Evolutionary conservation across 2,797 vertebrate genomes (phyloP).

Genomic region (Perodicticus potto): DNA sequence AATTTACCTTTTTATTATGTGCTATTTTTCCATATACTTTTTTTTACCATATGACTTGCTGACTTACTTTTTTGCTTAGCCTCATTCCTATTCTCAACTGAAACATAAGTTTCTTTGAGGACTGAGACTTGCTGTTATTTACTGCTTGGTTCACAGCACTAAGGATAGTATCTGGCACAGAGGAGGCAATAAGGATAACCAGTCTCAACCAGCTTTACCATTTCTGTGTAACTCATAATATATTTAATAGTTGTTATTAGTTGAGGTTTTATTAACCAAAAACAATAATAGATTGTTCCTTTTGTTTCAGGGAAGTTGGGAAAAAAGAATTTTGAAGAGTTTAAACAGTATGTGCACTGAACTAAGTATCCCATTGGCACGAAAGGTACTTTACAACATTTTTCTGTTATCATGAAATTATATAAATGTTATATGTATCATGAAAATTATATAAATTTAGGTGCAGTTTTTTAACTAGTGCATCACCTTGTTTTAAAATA

Average conservation of each 20-base stretch:
- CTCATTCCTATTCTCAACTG: background rate
- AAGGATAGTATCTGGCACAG: background rate
- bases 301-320: constrained; percentile 95
- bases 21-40: background rate
- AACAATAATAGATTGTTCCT: constrained; percentile 40
- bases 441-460: too few relatives aligned
- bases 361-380: constrained; percentile 94
- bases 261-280: constrained; percentile 11
- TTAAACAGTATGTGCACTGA: constrained; percentile 99
- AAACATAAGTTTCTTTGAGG: background rate
- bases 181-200: background rate
- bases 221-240: constrained; percentile 20
- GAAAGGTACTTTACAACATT: constrained; percentile 91
- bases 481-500: constrained; percentile 57
- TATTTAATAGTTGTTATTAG: constrained; percentile 39
- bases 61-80: background rate
- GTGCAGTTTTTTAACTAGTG: background rate
- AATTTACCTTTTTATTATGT: constrained; percentile 50
- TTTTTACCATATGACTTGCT: constrained; percentile 15
- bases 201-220: constrained; percentile 8
- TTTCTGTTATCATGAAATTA: constrained; percentile 45
- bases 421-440: constrained; percentile 22
- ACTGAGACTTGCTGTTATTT: constrained; percentile 52
- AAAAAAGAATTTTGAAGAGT: constrained; percentile 98
- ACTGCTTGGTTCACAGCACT: background rate